Evolutionary conservation across 2,113 vertebrate species (phyloP).

Genomic region (Rhea americana): DNA sequence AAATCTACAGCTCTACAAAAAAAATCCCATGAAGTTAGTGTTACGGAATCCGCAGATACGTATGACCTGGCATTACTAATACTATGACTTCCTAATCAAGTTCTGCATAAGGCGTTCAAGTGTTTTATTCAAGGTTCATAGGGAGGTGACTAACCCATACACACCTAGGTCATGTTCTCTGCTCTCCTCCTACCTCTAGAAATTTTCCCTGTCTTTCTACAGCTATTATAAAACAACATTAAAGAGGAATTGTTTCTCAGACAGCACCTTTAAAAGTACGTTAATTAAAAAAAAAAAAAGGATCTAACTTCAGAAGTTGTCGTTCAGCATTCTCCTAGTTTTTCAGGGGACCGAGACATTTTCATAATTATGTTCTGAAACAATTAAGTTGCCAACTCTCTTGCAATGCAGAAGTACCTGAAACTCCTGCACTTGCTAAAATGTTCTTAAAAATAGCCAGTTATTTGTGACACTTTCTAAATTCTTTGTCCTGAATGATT

Average conservation of each 20-base stretch:
- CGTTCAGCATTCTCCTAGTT: not conserved
- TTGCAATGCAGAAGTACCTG: not conserved
- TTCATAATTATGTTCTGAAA: not conserved
- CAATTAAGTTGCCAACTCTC: not conserved
- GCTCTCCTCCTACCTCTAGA: slow-evolving; percentile 18
- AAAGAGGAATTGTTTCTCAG: not conserved
- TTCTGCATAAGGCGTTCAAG: not conserved
- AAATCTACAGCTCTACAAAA: not conserved
- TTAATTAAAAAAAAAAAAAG: not conserved
- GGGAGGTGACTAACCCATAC: not conserved
- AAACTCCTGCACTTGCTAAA: not conserved
- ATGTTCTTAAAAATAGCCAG: not conserved
- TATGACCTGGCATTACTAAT: not conserved
- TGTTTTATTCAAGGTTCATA: slow-evolving; percentile 5
- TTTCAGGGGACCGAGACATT: not conserved
- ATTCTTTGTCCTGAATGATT: not conserved
- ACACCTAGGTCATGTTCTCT: not conserved
- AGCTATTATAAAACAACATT: not conserved
- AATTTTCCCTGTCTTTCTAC: not conserved
- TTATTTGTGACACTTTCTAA: not conserved
- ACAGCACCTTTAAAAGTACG: not conserved
- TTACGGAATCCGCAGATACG: not conserved
- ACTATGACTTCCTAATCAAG: not conserved
- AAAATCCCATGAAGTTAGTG: not conserved
- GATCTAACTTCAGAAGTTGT: not conserved